Base-by-base conservation (phyloP, 2,113 vertebrate species). In the Pleuronectes platessa region DNA sequence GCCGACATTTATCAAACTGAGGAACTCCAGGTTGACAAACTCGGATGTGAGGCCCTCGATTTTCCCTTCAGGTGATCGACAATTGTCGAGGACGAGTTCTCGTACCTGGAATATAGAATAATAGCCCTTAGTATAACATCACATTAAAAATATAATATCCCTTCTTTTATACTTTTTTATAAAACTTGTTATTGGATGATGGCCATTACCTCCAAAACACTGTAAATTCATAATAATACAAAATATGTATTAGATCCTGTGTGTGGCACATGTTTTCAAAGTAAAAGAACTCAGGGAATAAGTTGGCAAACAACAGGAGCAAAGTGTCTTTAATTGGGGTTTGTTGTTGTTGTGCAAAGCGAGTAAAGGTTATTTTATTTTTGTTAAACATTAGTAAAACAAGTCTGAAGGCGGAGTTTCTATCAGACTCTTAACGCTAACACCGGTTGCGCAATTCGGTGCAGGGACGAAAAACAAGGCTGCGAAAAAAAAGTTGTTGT, bases 1-100 rank as follows among this genome's bases (percentile, higher is more conserved):
- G 84, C 95, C 92, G 60, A 97, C 96, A 82, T 96, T 97, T 95
- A 97, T 97, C 95, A 98, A 94, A 93, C 96, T 97, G 92, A 98
- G 96, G 88, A 96, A 97, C 91, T 97, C 96, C 91, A 98, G 93
- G 89, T 97, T 97, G 83, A 96, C 93, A 91, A 97, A 98, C 83
- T 96, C 96, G 76, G 92, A 94, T 73, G 96, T 96, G 86, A 98
- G 92, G 61, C 96, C 97, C 90, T 96, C 95, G 15, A 97, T 96
- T 94, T 97, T 96, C 79, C 96, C 96, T 90, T 96, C 94, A 79
- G 91, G 90, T 67, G 96, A 96, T 89, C 95, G 96, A 93, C 97
- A 97, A 86, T 97, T 97, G 89, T 98, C 97, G 59, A 98, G 94
- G 84, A 97, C 96, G 61, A 98, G 95, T 92, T 97, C 96, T 92